These are phyloP conservation scores for Chloroclystis v-ata DNA, from an alignment of 2,888 invertebrate species.

Conservation along the genomic window DNA sequence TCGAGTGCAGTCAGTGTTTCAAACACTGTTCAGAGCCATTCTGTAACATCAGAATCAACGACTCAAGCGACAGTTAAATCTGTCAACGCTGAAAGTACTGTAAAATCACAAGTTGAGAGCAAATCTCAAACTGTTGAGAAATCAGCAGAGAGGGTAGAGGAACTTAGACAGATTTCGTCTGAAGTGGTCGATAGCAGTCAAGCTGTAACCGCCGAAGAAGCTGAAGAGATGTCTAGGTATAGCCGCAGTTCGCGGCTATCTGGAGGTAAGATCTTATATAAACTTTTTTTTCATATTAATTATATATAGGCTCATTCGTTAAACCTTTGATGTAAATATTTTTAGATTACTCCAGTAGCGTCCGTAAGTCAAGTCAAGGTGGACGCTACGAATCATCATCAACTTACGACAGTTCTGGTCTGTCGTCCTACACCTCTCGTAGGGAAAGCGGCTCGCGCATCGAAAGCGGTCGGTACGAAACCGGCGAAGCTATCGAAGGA, in stretches of 20 bases:
- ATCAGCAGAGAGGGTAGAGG: slow-evolving; percentile 28
- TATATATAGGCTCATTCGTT: neutral
- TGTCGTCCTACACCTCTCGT: slow-evolving; percentile 53
- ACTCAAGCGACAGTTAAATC: slow-evolving; percentile 45
- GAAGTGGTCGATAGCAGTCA: slow-evolving; percentile 47
- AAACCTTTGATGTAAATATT: too few relatives aligned
- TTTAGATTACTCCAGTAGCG: slow-evolving; percentile 67
- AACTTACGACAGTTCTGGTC: slow-evolving; percentile 49
- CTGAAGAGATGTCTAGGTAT: slow-evolving; percentile 78
- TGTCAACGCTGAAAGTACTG: slow-evolving; percentile 30
- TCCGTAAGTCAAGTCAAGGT: slow-evolving; percentile 54
- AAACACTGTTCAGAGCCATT: slow-evolving; percentile 47
- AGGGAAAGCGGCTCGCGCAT: slow-evolving; percentile 63
- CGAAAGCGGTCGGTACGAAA: slow-evolving; percentile 52
- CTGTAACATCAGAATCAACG: slow-evolving; percentile 43
- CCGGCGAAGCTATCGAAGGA: slow-evolving; percentile 54
- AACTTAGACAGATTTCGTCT: slow-evolving; percentile 36
- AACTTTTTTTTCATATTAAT: neutral
- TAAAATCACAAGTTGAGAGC: slow-evolving; percentile 6
- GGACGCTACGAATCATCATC: slow-evolving; percentile 64
- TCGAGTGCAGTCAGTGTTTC: slow-evolving; percentile 38
- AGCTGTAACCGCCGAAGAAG: slow-evolving; percentile 63
- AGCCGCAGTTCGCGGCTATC: slow-evolving; percentile 80
- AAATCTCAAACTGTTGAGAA: slow-evolving; percentile 29
- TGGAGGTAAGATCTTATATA: slow-evolving; percentile 66